Evolutionary conservation across 2,113 vertebrate genomes (phyloP).

Genomic region (Tragelaphus strepsiceros): DNA sequence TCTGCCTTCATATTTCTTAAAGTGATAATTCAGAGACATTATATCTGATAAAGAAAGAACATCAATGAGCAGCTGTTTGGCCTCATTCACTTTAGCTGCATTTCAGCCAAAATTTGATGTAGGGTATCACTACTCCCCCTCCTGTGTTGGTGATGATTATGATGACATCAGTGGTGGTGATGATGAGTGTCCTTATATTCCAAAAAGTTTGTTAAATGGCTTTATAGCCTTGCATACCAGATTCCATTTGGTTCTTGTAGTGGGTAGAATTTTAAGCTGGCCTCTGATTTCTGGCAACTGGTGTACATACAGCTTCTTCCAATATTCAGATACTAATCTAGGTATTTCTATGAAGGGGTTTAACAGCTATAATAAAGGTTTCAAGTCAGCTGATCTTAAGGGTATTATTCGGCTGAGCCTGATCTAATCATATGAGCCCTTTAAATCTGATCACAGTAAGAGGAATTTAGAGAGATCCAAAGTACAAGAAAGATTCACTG

Average conservation of each 20-base stretch:
- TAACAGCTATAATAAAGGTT: background rate
- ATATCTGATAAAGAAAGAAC: background rate
- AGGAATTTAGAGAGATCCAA: background rate
- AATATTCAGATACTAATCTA: background rate
- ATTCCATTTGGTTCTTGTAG: background rate
- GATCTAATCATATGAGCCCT: background rate
- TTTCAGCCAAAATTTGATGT: background rate
- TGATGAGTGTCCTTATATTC: background rate
- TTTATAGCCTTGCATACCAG: background rate
- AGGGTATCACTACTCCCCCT: background rate
- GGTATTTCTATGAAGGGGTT: background rate
- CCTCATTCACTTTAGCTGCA: background rate
- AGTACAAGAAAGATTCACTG: background rate
- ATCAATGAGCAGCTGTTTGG: background rate
- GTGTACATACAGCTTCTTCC: background rate
- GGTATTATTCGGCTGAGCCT: background rate
- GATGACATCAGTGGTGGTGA: background rate
- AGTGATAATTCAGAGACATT: background rate
- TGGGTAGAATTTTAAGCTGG: background rate
- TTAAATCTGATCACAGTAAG: background rate
- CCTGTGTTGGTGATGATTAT: background rate
- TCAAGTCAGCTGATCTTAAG: background rate
- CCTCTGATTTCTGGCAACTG: background rate
- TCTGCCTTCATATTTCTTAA: background rate
- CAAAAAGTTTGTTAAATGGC: background rate